A percentile compares a stretch with the other conserved stretches of the same genome.
Evolutionary conservation across 1,140 invertebrate genomes (phyloP).

Genomic region (Leptonema lineaticorne): DNA sequence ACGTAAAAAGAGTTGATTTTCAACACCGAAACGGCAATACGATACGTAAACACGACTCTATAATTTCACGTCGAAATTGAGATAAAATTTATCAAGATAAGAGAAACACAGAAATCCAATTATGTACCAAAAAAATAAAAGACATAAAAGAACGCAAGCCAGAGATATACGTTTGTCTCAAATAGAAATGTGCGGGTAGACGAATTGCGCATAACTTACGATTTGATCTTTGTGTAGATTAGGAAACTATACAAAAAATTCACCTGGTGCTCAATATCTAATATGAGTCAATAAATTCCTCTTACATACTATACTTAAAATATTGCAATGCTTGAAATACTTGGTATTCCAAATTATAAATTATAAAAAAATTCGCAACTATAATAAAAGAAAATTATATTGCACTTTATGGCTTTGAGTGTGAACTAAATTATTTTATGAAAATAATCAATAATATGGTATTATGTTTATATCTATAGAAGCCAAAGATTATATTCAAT

Average conservation of each 20-base stretch:
- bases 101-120: constrained; percentile 22
- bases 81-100: constrained; percentile 11
- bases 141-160: no score
- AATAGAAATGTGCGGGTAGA: constrained; percentile 6
- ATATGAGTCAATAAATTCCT: neutral
- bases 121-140: constrained; percentile 6
- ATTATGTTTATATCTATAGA: no score
- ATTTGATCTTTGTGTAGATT: neutral
- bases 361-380: no score
- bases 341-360: no score
- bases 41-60: neutral
- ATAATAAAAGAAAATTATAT: no score
- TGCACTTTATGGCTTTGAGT: no score
- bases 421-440: no score
- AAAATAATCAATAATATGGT: no score
- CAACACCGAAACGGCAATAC: neutral
- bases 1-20: constrained; percentile 29
- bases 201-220: constrained; percentile 23
- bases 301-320: neutral
- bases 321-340: no score
- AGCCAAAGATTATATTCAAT: no score
- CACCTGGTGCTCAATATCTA: constrained; percentile 14
- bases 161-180: neutral
- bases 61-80: constrained; percentile 4
- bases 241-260: constrained; percentile 7